Evolutionary conservation across 2,888 invertebrate genomes (phyloP), one percentile per base, ranked within the genome.

Genomic region (Phrixothrix hirtus): DNA sequence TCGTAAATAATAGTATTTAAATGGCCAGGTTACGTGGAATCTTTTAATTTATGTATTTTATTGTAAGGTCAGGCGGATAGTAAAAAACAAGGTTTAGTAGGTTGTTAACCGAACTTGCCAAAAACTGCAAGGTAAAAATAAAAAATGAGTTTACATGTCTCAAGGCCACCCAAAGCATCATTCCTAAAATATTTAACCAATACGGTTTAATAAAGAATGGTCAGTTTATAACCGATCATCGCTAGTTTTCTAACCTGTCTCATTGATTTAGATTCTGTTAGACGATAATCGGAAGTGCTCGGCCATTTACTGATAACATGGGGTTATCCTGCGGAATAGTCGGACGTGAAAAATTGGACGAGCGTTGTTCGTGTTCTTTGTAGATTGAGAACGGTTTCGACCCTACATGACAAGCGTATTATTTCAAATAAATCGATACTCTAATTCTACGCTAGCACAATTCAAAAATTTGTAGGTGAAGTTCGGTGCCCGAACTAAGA

Each of bases 11-110:
- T n/a, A n/a, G n/a, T n/a, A n/a, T n/a, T n/a, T n/a, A n/a, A n/a
- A 55, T 60, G 54, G 58, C 59, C 58, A 60, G 62, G 62, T 59
- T 60, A 53, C 48, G 50, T 47, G 55, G n/a, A n/a, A n/a, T n/a
- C n/a, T n/a, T n/a, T n/a, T n/a, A n/a, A n/a, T n/a, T n/a, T n/a
- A n/a, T n/a, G n/a, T n/a, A n/a, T n/a, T n/a, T n/a, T 16, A 14
- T n/a, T 34, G 15, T 15, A 16, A 16, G n/a, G n/a, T 34, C 27
- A 14, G 30, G 45, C 21, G 37, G 45, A 21, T 35, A 35, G 37
- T 16, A 31, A 16, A 13, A 31, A 15, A n/a, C n/a, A 11, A 10
- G 17, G 10, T 39, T 25, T 27, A 32, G 46, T 32, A 37, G 46
- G 46, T 38, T 38, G 14, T 37, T 38, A 41, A 48, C 31, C 34